Evolutionary conservation across 2,888 invertebrate species (phyloP).

Genomic region (Spodoptera picta): DNA sequence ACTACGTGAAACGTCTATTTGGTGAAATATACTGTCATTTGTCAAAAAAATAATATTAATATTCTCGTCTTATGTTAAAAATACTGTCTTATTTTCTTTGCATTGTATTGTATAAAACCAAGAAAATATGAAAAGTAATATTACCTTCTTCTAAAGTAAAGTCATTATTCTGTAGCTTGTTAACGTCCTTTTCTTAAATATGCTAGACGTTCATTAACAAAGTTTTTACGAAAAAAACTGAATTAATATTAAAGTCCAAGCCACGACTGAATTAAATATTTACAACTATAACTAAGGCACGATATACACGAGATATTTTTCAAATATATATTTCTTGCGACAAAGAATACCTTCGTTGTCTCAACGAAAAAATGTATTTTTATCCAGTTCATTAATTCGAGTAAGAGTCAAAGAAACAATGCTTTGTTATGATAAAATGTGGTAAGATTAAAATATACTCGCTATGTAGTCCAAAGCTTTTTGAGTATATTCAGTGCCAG

Average conservation of each 20-base stretch:
- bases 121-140: conserved; percentile 2
- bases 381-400: conserved; percentile 14
- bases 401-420: conserved; percentile 9
- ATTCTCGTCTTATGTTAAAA: no score
- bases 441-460: conserved; percentile 8
- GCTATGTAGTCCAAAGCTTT: conserved; percentile 10
- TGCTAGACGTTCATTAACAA: conserved; percentile 19
- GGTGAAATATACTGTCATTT: no score
- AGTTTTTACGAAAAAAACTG: conserved; percentile 10
- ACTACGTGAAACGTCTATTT: conserved; percentile 9
- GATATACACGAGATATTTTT: conserved; percentile 13
- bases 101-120: neutral
- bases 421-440: conserved; percentile 22
- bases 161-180: conserved; percentile 4
- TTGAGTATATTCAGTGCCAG: conserved; percentile 10
- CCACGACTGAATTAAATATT: conserved; percentile 40
- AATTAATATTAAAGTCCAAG: conserved; percentile 18
- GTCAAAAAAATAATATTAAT: no score
- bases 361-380: conserved; percentile 15
- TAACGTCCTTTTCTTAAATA: conserved; percentile 8
- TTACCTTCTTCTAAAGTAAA: conserved; percentile 4
- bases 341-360: conserved; percentile 1
- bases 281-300: conserved; percentile 34
- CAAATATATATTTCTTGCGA: conserved; percentile 11
- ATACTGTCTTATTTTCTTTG: no score